Conservation (phyloP, 1,140 invertebrate genomes). For the Orchestia grillus region DNA sequence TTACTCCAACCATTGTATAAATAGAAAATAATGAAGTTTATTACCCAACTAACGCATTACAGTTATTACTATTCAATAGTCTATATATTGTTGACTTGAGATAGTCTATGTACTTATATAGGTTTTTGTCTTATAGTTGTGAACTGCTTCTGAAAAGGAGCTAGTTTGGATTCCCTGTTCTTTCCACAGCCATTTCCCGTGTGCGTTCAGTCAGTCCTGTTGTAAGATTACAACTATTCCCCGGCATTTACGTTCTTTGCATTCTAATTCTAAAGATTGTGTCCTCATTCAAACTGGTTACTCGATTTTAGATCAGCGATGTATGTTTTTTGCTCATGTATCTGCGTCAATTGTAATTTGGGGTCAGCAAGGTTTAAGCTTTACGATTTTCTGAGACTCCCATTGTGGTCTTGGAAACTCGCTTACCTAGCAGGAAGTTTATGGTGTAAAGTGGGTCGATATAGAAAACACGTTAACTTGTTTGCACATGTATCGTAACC, state of each 20-base stretch:
- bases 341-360: neutral
- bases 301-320: neutral
- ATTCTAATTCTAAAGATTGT: neutral
- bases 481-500: neutral
- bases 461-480: neutral
- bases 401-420: neutral
- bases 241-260: neutral
- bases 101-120: slow-evolving; percentile 53
- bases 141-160: slow-evolving; percentile 13
- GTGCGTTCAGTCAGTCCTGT: neutral
- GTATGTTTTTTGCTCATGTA: neutral
- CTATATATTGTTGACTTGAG: slow-evolving; percentile 54
- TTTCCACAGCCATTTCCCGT: neutral
- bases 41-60: slow-evolving; percentile 48
- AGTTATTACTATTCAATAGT: slow-evolving; percentile 56
- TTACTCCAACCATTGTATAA: slow-evolving; percentile 46
- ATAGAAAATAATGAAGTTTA: slow-evolving; percentile 54
- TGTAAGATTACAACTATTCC: neutral
- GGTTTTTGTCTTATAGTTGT: slow-evolving; percentile 45
- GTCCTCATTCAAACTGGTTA: neutral
- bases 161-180: slow-evolving; percentile 33
- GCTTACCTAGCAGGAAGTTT: neutral
- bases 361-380: neutral
- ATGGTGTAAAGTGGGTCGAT: neutral
- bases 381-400: neutral